Evolutionary conservation across 2,113 vertebrate genomes (phyloP).

Genomic region (Aptenodytes forsteri): DNA sequence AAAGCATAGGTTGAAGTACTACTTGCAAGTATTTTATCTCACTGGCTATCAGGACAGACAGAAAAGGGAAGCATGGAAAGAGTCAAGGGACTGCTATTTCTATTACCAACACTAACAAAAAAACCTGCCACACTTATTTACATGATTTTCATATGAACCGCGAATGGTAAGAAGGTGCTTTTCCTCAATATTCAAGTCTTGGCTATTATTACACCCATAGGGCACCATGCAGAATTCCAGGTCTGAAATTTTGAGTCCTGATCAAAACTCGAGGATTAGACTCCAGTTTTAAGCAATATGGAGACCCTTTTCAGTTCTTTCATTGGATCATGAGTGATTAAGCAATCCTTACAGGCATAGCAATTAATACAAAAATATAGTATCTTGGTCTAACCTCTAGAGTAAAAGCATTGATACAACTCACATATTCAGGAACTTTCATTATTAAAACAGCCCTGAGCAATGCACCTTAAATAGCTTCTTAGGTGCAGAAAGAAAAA

Average conservation of each 20-base stretch:
- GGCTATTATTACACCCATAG: neutral
- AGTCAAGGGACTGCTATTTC: neutral
- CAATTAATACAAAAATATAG: neutral
- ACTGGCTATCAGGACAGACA: neutral
- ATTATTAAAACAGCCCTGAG: neutral
- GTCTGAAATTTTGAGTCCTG: neutral
- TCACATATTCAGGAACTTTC: neutral
- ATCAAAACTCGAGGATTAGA: neutral
- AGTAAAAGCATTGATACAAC: neutral
- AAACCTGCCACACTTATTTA: neutral
- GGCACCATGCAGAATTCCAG: neutral
- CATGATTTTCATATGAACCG: neutral
- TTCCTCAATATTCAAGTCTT: neutral
- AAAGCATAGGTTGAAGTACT: neutral
- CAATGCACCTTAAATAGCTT: neutral
- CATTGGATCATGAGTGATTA: neutral
- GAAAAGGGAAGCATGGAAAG: neutral
- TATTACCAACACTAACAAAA: neutral
- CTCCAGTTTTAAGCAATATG: neutral
- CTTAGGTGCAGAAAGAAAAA: neutral
- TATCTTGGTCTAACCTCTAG: neutral
- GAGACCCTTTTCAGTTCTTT: neutral
- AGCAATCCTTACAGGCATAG: neutral
- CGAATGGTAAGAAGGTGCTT: neutral
- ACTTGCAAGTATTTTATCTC: neutral